phyloP scores from a whole-genome alignment of 2,113 vertebrate species.

The Oxygymnocypris stewartii region DNA sequence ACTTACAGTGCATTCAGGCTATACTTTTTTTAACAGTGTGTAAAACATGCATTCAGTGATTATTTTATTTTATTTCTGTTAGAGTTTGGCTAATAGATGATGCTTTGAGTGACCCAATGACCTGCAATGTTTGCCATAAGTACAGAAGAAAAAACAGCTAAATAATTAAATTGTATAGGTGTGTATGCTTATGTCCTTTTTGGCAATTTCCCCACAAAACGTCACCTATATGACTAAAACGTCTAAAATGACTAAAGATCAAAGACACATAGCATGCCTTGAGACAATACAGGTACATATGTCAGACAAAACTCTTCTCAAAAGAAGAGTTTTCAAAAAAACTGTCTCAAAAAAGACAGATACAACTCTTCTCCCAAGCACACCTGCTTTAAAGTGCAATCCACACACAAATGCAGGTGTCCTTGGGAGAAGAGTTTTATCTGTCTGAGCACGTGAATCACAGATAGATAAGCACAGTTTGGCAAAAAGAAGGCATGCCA shows the following conservation, averaged over 20 bases:
- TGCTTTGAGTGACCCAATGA: background rate
- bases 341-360: background rate
- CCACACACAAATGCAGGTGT: conserved; percentile 23
- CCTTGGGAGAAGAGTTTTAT: conserved; percentile 8
- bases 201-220: background rate
- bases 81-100: background rate
- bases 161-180: background rate
- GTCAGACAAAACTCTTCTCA: background rate
- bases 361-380: conserved; percentile 6
- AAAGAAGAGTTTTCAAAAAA: too few species aligned
- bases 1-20: too few species aligned
- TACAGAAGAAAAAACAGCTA: background rate
- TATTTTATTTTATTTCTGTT: background rate
- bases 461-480: background rate
- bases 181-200: background rate
- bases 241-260: background rate
- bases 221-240: background rate
- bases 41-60: background rate
- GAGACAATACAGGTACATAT: background rate
- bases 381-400: conserved; percentile 30
- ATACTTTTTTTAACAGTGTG: too few species aligned
- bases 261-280: background rate
- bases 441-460: conserved; percentile 33
- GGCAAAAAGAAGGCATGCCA: background rate
- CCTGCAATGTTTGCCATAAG: background rate